Conservation (phyloP, 92 coral and sea anemone genomes). For the Umimayanthus kanabou region DNA sequence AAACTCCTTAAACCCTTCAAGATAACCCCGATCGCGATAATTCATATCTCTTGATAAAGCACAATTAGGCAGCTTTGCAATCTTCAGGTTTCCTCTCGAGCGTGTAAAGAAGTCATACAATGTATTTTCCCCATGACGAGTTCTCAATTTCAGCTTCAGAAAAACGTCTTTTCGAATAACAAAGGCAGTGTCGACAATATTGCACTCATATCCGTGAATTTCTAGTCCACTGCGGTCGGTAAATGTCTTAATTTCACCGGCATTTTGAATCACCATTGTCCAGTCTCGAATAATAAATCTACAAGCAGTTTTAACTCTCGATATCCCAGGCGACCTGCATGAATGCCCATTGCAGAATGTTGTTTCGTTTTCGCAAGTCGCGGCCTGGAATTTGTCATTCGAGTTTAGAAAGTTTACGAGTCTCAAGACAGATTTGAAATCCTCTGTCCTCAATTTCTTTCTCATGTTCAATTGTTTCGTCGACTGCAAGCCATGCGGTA, state of each 20-base stretch:
- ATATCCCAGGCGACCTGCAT: neutral
- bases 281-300: constrained; percentile 19
- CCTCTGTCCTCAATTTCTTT: constrained; percentile 16
- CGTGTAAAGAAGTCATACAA: constrained; percentile 29
- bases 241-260: neutral
- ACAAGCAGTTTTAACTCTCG: neutral
- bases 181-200: constrained; percentile 42
- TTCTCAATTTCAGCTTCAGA: constrained; percentile 25
- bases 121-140: constrained; percentile 38
- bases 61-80: constrained; percentile 27
- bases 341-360: neutral
- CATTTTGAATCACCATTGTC: constrained; percentile 30
- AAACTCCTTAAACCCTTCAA: constrained; percentile 26
- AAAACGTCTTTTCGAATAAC: constrained; percentile 30
- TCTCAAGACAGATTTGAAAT: constrained; percentile 25
- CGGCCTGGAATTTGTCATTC: constrained; percentile 18
- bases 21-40: constrained; percentile 32
- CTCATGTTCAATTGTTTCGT: constrained; percentile 8
- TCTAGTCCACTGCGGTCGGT: constrained; percentile 6
- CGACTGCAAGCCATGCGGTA: constrained; percentile 34
- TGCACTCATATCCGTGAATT: constrained; percentile 26
- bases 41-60: constrained; percentile 40
- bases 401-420: constrained; percentile 32
- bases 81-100: constrained; percentile 22
- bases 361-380: constrained; percentile 14